phyloP scores from a whole-genome alignment of 2,113 vertebrate genomes.

The Myiozetetes cayanensis region DNA sequence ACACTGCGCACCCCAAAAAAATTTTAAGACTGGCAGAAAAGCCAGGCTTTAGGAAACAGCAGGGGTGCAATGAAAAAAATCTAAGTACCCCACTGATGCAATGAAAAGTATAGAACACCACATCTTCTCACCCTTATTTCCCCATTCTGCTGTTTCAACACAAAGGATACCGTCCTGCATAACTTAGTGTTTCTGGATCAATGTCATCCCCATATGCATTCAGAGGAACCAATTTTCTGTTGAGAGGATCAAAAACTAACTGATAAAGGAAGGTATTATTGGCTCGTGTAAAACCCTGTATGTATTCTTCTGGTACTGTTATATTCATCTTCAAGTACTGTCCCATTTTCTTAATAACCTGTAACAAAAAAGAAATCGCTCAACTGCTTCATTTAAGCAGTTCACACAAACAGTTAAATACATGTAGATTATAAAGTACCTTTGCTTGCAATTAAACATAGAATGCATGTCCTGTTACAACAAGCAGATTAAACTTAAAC shows the following conservation, averaged over 20 bases:
- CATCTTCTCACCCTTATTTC: neutral
- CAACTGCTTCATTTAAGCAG: neutral
- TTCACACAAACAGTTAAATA: neutral
- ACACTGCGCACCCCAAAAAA: neutral
- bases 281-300: slow-evolving; percentile 88
- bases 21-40: neutral
- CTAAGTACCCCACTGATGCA: neutral
- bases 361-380: neutral
- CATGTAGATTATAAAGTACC: neutral
- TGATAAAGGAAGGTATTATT: slow-evolving; percentile 98
- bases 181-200: slow-evolving; percentile 80
- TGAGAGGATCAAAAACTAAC: slow-evolving; percentile 91
- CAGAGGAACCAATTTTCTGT: slow-evolving; percentile 86
- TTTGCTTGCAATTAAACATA: neutral
- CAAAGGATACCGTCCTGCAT: slow-evolving; percentile 95
- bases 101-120: neutral
- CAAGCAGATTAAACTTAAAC: neutral
- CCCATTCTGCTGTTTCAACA: neutral
- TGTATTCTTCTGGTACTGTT: slow-evolving; percentile 86
- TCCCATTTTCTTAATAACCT: slow-evolving; percentile 97
- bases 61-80: neutral
- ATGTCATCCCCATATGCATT: slow-evolving; percentile 86
- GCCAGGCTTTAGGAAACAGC: neutral
- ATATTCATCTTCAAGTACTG: slow-evolving; percentile 95
- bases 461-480: neutral